Base-by-base conservation (phyloP, 2,888 invertebrate species). In the Tanypteryx hageni region DNA sequence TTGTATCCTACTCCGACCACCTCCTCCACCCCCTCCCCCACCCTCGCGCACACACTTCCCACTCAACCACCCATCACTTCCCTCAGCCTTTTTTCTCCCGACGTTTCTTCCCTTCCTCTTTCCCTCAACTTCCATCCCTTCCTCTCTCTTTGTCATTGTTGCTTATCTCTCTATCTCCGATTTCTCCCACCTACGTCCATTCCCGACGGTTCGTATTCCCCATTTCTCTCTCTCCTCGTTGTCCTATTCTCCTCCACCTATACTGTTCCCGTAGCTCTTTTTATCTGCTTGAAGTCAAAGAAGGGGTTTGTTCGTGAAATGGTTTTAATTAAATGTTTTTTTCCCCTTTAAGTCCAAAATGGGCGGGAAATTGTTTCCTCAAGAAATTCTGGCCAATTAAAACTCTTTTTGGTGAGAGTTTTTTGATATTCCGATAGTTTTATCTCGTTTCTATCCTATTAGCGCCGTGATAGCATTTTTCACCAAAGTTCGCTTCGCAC, bases 281-380 rank as follows among this genome's bases (percentile, higher is more conserved):
- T 11, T 59, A 86, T 22, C 58, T 18, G 58, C 86, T 59, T 16
- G 9, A 22, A 61, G 86, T 61, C 27, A 59, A 86, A 59, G 86
- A 86, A 27, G 86, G 86, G 86, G 22, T 86, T 59, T 16, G 13
- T 22, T 86, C 86, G 86, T 86, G 86, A 86, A 86, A 86, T 86
- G 86, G 61, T 31, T 86, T 61, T 59, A 59, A 59, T 86, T 85
- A 85, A 85, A 85, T 59, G 59, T n/a, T 59, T 83, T 44, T 64
- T 64, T 83, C 44, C 83, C 16, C 14, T 18, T 31, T 83, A 3
- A 86, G 31, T n/a, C n/a, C n/a, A n/a, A n/a, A n/a, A 2, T 27
- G 59, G 10, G 86, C 14, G 61, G 61, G 86, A 86, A 86, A 86
- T 86, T 56, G 58, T 86, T 86, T 86, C 61, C 61, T 86, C 18